Percentiles rank a stretch among this genome's conserved stretches.
Evolutionary conservation across 2,888 invertebrate species (phyloP).

Genomic region (Hypselothyrea guttata): DNA sequence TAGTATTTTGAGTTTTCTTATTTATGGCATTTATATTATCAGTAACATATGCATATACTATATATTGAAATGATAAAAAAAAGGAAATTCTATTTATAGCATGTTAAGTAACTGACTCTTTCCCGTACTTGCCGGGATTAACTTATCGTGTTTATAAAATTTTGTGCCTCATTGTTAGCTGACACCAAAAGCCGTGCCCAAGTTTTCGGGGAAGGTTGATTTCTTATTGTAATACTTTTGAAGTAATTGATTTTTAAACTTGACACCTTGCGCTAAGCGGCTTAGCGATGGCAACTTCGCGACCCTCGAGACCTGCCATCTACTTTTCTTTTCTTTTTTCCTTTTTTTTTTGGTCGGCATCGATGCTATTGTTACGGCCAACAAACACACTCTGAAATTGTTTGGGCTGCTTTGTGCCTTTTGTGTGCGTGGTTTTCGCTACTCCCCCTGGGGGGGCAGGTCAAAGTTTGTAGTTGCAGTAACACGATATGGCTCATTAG

Average conservation of each 20-base stretch:
- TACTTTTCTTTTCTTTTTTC: neutral
- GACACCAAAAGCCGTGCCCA: conserved; percentile 23
- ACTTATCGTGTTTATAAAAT: conserved; percentile 42
- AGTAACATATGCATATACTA: no score
- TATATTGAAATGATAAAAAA: no score
- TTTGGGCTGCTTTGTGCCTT: conserved; percentile 12
- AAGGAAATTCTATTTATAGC: no score
- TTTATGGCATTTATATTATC: no score
- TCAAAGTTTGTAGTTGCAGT: conserved; percentile 45
- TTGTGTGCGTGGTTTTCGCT: conserved; percentile 7
- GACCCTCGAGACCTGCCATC: conserved; percentile 33
- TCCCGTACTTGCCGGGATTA: conserved; percentile 37
- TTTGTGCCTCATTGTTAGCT: conserved; percentile 20
- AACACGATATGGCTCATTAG: conserved; percentile 68
- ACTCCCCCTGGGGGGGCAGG: conserved; percentile 23
- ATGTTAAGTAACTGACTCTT: neutral
- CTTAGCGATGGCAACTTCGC: conserved; percentile 52
- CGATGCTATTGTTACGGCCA: conserved; percentile 29
- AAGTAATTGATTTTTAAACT: conserved; percentile 76
- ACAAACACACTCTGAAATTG: conserved; percentile 5
- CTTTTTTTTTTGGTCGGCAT: conserved; percentile 31
- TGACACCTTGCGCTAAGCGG: conserved; percentile 73
- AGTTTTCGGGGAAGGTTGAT: conserved; percentile 14
- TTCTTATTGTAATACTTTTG: conserved; percentile 52
- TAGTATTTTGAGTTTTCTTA: no score